Evolutionary conservation across 2,888 invertebrate genomes (phyloP), one percentile per base, ranked within the genome.

Genomic region (Pterostichus niger): DNA sequence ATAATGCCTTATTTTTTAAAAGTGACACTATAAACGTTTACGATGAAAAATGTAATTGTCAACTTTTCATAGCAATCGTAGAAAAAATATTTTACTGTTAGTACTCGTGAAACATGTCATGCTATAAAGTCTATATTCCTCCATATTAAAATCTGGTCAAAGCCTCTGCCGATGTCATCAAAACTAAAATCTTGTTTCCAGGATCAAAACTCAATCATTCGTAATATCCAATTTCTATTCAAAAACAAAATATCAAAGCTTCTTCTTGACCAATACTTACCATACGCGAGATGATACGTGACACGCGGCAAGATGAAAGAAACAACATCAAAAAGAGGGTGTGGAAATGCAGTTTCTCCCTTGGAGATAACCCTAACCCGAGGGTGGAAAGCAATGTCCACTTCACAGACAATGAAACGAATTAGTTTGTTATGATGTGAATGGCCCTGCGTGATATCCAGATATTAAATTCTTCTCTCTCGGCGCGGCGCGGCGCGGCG

Each of bases 151-250:
- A 24, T 24, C 24, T 24, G 1, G 24, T 24, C 33, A 59, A 59
- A 59, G 59, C 31, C 31, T 24, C 11, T 7, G 31, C 10, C 56
- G 13, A 24, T 24, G 24, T 24, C 24, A 24, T 24, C 24, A 24
- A 24, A 24, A 24, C 24, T 24, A 24, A 24, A 24, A 24, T 24
- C 24, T 3, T 24, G 1, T 24, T 31, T 11, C 13, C n/a, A 9
- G 33, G 64, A 64, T 64, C 64, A 64, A 64, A 64, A 33, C 9
- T 11, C 64, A 64, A 64, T 64, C 33, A 64, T 64, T 64, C 64
- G 64, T 64, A 64, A 64, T 64, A 64, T 64, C 64, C 64, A 64
- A 64, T 64, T 35, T 64, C 64, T 64, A 64, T 64, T 64, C 64
- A 64, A 49, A 49, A 49, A 49, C 49, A 33, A 64, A 64, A 64